Evolutionary conservation across 2,888 invertebrate genomes (phyloP), one percentile per base, ranked within the genome.

Genomic region (Apamea anceps): DNA sequence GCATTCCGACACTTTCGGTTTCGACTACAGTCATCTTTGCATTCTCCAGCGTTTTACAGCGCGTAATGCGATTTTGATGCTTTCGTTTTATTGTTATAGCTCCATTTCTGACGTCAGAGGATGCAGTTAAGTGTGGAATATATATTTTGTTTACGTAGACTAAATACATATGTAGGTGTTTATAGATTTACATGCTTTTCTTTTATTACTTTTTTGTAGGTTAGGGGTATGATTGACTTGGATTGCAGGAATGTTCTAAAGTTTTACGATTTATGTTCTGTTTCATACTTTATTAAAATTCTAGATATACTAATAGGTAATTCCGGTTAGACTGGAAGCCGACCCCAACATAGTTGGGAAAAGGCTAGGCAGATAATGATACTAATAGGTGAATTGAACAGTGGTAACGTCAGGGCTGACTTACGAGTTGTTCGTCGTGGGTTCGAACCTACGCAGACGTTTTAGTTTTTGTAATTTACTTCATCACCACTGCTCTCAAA

Each of bases 1-100:
- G 71, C 88, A 88, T 88, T 88, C 80, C 77, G 28, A 78, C 68
- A 80, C 85, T 85, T 85, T 85, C 72, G 13, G 72, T 72, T 68
- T 85, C 74, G 7, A 37, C 37, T 57, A 54, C 32, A 79, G 48
- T 63, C 66, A 57, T 76, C 51, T 71, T 74, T 84, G 57, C 79
- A 74, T 76, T 63, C 74, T 62, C 63, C 37, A 66, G 68, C 76
- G 72, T 66, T 77, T 80, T 77, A 77, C 25, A 66, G 37, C 57
- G 51, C 60, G 32, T 78, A 66, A 81, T 81, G 75, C 57, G 72
- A 62, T 74, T 81, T 78, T 78, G 81, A 85, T 87, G 72, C 66
- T 71, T 70, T 75, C 65, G 45, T 25, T 75, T 77, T 75, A 80
- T 77, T 85, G 72, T 67, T 81, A 70, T 70, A 67, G 37, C 75